Percentiles rank a stretch among this genome's conserved stretches.
Conservation (phyloP, 2,797 vertebrate genomes). For the Sternotherus odoratus region DNA sequence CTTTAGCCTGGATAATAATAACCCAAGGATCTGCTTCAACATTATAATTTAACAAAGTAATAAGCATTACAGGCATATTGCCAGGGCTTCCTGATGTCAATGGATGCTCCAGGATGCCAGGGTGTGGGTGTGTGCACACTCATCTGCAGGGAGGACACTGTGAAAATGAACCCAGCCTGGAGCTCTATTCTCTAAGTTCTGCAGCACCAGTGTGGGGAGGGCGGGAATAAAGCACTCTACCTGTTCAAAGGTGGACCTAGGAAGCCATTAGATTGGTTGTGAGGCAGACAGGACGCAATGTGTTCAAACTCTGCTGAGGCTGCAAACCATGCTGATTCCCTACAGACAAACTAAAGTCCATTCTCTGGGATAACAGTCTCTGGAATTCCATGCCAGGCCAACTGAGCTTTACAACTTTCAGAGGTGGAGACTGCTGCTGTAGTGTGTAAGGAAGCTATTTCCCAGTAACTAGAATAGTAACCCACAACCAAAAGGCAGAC, state of each 20-base stretch:
- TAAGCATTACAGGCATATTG: background rate
- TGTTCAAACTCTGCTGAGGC: background rate
- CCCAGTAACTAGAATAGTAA: background rate
- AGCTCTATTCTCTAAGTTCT: background rate
- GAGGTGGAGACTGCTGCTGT: background rate
- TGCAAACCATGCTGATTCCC: background rate
- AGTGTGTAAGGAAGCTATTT: background rate
- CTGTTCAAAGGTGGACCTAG: background rate
- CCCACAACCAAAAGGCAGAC: background rate
- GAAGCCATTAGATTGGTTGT: background rate
- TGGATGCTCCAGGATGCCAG: background rate
- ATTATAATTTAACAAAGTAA: background rate
- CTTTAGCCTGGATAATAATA: background rate
- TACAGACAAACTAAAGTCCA: background rate
- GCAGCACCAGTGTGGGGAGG: too few species aligned
- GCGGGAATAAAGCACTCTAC: too few species aligned
- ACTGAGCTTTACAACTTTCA: background rate
- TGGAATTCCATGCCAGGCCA: background rate
- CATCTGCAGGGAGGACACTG: too few species aligned
- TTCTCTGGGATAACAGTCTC: background rate
- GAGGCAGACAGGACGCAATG: too few species aligned
- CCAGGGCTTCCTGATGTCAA: background rate
- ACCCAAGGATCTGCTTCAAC: background rate
- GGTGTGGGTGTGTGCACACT: too few species aligned
- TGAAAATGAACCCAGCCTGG: background rate